Base-by-base conservation (phyloP, 92 coral and sea anemone genomes). In the Heliopora coerulea region DNA sequence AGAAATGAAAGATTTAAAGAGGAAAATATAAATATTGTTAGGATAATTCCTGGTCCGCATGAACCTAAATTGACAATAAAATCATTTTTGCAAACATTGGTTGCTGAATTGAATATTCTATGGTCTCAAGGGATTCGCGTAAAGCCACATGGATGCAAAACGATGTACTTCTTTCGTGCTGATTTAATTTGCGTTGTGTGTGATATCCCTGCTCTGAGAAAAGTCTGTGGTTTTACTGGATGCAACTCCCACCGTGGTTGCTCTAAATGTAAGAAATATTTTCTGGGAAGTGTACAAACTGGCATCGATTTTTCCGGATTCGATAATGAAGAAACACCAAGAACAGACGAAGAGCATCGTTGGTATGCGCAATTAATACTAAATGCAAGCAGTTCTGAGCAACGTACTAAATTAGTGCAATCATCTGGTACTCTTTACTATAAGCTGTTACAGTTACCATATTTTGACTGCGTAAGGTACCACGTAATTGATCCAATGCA, bases 401-500 rank as follows among this genome's bases (percentile, higher is more conserved):
- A 83, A 24, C 75, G 50, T 42, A 57, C 60, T 14, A 21, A 63
- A 0, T 27, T 31, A 14, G 86, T 79, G 73, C 40, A 61, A 29
- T 11, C 50, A 65, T 81, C 46, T 80, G 91, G 91, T 0, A 37
- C 83, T 0, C 58, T 83, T 8, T 87, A 33, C 26, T 62, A 54
- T 33, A 87, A 81, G 30, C 54, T 85, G 24, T 30, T 81, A 56
- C 40, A 12, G 8, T 50, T 88, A 25, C 84, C 86, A 0, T 88
- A 85, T 61, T 88, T 85, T 75, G 89, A 88, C 34, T 78, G 88
- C 72, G 85, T 85, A 1, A 62, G 90, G 32, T 89, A 74, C 29
- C 86, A 80, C 66, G 81, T 78, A 2, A 63, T 89, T 0, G 96
- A 83, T 39, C 96, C 96, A 3, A 86, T 86, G 87, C 90, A 89